phyloP scores from a whole-genome alignment of 2,888 invertebrate genomes.

The Eurytoma californica region DNA sequence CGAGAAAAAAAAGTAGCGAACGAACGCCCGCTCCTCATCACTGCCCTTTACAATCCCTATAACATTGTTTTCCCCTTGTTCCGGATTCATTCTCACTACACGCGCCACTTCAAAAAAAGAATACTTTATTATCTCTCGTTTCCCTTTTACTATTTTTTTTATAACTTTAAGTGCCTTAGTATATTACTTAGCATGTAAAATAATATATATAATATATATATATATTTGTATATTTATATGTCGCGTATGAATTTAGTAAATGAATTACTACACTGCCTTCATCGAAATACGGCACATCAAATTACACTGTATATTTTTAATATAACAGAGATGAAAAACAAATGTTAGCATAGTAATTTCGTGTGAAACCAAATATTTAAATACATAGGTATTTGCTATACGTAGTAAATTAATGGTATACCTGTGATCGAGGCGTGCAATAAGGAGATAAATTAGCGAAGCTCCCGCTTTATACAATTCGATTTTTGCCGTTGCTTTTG shows the following conservation, averaged over 20 bases:
- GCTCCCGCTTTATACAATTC: slow-evolving; percentile 3
- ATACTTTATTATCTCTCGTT: slow-evolving; percentile 16
- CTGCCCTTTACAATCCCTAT: slow-evolving; percentile 13
- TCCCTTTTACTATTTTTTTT: slow-evolving; percentile 57
- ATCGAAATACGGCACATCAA: slow-evolving; percentile 69
- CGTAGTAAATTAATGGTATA: slow-evolving; percentile 66
- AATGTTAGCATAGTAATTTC: slow-evolving; percentile 69
- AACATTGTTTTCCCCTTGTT: neutral
- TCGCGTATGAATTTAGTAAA: slow-evolving; percentile 65
- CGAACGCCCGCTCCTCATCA: slow-evolving; percentile 17
- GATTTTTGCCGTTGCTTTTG: slow-evolving; percentile 23
- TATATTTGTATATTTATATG: slow-evolving; percentile 65
- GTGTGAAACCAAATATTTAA: slow-evolving; percentile 74
- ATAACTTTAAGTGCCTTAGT: slow-evolving; percentile 66
- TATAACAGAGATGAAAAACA: slow-evolving; percentile 62
- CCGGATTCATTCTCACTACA: slow-evolving; percentile 25
- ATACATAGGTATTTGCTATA: slow-evolving; percentile 72
- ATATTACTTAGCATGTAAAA: slow-evolving; percentile 70
- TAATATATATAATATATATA: slow-evolving; percentile 64
- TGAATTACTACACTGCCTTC: slow-evolving; percentile 71
- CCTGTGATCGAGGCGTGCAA: slow-evolving; percentile 43
- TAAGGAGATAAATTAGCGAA: neutral
- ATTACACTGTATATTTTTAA: slow-evolving; percentile 72
- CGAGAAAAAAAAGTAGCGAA: slow-evolving; percentile 12
- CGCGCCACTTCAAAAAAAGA: neutral